These are phyloP conservation scores for Sarcophaga bullata DNA, from an alignment of 1,140 invertebrate genomes.

Conservation along the genomic window DNA sequence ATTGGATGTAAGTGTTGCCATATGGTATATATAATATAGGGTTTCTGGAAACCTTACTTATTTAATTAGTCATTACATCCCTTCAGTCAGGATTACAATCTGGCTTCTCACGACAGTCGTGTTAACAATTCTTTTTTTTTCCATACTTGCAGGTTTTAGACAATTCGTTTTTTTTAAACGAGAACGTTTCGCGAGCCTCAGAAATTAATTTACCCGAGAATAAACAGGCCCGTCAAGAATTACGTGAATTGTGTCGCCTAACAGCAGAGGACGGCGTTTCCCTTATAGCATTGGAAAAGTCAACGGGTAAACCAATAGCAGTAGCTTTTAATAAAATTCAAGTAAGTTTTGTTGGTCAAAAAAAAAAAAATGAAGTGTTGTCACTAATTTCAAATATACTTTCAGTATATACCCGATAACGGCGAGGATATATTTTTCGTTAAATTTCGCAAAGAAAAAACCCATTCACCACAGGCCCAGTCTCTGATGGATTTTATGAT, in stretches of 20 bases:
- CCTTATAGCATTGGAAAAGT: slow-evolving; percentile 69
- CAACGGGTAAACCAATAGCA: slow-evolving; percentile 68
- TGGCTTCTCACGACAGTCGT: too few species aligned
- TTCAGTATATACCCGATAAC: slow-evolving; percentile 56
- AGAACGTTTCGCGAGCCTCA: slow-evolving; percentile 68
- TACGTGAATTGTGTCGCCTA: slow-evolving; percentile 70
- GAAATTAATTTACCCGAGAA: slow-evolving; percentile 69
- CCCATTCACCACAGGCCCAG: slow-evolving; percentile 68
- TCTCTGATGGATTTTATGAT: slow-evolving; percentile 72
- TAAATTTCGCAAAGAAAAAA: slow-evolving; percentile 70
- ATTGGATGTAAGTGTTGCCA: slow-evolving; percentile 55
- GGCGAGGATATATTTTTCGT: slow-evolving; percentile 70
- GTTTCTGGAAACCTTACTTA: too few species aligned
- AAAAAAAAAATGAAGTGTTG: not conserved
- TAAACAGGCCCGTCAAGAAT: slow-evolving; percentile 67
- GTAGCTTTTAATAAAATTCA: slow-evolving; percentile 76
- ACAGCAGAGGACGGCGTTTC: slow-evolving; percentile 74
- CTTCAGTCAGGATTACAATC: too few species aligned
- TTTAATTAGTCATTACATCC: too few species aligned
- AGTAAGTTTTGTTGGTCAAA: slow-evolving; percentile 56
- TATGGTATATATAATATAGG: not conserved
- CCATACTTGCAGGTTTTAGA: slow-evolving; percentile 67
- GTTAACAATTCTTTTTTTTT: too few species aligned
- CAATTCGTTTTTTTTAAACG: slow-evolving; percentile 70
- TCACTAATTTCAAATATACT: not conserved